Evolutionary conservation across 2,888 invertebrate genomes (phyloP), one percentile per base, ranked within the genome.

Genomic region (Drosophila subsilvestris): DNA sequence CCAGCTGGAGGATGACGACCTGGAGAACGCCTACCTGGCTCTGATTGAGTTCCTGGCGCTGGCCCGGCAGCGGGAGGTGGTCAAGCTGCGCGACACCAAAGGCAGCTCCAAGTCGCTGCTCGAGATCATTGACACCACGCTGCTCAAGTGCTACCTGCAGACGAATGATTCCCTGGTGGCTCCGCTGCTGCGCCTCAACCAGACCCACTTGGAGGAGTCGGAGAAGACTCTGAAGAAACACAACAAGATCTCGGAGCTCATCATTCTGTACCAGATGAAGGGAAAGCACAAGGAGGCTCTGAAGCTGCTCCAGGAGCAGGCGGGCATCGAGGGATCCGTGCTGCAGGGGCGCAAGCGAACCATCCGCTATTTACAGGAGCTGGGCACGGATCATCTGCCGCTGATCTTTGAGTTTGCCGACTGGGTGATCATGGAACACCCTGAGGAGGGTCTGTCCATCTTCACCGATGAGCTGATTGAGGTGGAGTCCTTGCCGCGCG

Each of bases 91-190:
- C 80, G 93, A 90, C 45, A 81, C 87, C 37, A 91, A 92, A 48
- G 89, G 75, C 50, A 80, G 80, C 22, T 88, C 90, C 1, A 91
- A 90, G 25, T 89, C 90, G 43, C 68, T 97, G 29, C 92, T 98
- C 67, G 98, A 98, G 91, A 96, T 99, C 61, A 98, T 99, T 68
- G 99, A 99, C 91, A 99, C 99, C 0, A 99, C 99, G 0, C 93
- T 99, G 56, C 93, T 99, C 10, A 99, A 99, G 92, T 99, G 99
- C 90, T 99, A 99, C 93, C 93, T 99, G 42, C 91, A 98, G 96
- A 98, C 98, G 0, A 99, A 99, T 91, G 98, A 99, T 92, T 98
- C 98, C 0, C 93, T 98, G 57, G 97, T 99, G 2, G 98, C 98
- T 0, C 97, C 98, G 0, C 93, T 99, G 14, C 93, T 99, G 27